These are phyloP conservation scores for Eupsittula cactorum DNA, from an alignment of 2,113 vertebrate species.

Conservation along the genomic window DNA sequence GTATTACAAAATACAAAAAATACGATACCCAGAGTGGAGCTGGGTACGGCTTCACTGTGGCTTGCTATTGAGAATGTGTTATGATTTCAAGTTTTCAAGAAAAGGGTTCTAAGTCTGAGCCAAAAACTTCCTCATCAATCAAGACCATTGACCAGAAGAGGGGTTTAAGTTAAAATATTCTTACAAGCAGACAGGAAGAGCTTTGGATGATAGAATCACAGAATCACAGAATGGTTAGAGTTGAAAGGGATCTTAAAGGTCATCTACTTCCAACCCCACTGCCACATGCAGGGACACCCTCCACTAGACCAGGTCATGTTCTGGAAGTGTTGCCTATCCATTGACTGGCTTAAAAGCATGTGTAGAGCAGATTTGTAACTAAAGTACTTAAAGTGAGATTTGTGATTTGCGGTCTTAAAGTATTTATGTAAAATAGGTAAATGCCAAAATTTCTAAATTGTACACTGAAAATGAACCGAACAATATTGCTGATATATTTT, in stretches of 20 bases:
- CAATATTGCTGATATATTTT: neutral
- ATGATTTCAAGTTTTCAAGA: neutral
- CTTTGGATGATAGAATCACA: neutral
- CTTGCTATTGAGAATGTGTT: neutral
- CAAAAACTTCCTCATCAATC: neutral
- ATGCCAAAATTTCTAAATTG: neutral
- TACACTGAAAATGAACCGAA: neutral
- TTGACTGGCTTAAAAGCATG: neutral
- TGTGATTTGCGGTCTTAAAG: neutral
- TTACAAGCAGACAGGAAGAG: neutral
- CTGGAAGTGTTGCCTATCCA: neutral
- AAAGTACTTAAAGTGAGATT: neutral
- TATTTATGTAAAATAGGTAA: neutral
- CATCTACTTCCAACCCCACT: neutral
- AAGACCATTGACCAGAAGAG: neutral
- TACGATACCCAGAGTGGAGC: neutral
- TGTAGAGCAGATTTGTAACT: neutral
- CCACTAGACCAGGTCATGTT: neutral
- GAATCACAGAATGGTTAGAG: neutral
- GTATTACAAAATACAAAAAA: neutral
- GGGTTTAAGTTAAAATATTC: neutral
- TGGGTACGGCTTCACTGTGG: neutral
- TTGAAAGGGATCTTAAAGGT: neutral
- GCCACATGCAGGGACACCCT: neutral
- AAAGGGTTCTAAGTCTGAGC: neutral